Evolutionary conservation across 2,888 invertebrate genomes (phyloP).

Genomic region (Vanessa cardui): DNA sequence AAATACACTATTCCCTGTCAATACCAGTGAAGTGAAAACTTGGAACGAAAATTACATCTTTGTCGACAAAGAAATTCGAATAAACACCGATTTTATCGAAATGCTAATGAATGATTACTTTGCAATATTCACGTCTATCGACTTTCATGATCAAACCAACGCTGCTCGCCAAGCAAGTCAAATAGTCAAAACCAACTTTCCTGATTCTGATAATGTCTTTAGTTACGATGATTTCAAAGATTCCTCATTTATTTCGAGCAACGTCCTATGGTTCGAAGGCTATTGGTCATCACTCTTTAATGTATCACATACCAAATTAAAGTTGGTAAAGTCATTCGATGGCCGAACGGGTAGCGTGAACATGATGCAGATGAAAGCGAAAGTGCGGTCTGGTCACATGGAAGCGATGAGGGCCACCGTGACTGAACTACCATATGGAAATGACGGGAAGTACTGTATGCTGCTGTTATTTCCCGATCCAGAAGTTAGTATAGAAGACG

Average conservation of each 20-base stretch:
- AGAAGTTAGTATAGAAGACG: slow-evolving; percentile 69
- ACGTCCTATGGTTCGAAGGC: slow-evolving; percentile 71
- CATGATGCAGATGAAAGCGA: slow-evolving; percentile 88
- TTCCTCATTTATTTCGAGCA: slow-evolving; percentile 84
- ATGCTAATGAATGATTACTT: slow-evolving; percentile 61
- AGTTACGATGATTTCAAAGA: slow-evolving; percentile 78
- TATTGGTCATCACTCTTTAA: slow-evolving; percentile 87
- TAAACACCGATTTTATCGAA: slow-evolving; percentile 54
- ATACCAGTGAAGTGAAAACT: neutral
- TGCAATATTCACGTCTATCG: slow-evolving; percentile 54
- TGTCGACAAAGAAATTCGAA: slow-evolving; percentile 61
- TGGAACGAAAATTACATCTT: slow-evolving; percentile 61
- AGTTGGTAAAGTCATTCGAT: slow-evolving; percentile 80
- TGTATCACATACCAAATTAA: slow-evolving; percentile 73
- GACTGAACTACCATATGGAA: slow-evolving; percentile 87
- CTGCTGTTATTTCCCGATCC: slow-evolving; percentile 84
- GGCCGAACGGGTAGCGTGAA: slow-evolving; percentile 83
- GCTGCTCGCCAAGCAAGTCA: slow-evolving; percentile 64
- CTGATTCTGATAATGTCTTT: slow-evolving; percentile 44
- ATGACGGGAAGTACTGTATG: slow-evolving; percentile 83
- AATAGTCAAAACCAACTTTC: slow-evolving; percentile 43
- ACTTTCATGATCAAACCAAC: slow-evolving; percentile 63
- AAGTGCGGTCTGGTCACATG: slow-evolving; percentile 82
- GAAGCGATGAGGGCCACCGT: slow-evolving; percentile 81
- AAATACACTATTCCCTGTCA: neutral